Conservation (phyloP, 2,888 invertebrate species). For the Drosophila kokeensis region DNA sequence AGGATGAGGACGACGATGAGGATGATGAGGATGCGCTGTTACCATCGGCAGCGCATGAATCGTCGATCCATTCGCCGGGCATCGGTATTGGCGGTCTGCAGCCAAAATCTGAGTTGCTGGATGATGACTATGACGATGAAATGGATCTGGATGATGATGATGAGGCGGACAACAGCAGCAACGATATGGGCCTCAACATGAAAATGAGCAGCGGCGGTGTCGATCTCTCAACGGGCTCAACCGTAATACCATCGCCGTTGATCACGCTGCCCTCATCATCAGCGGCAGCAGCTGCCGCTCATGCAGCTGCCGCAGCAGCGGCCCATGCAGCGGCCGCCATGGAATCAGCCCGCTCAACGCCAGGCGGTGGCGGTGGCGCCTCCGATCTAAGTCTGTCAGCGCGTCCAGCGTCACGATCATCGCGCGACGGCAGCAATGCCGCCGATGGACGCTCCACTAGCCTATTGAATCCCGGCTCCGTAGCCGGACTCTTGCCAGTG, state of each 20-base stretch:
- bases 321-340: conserved; percentile 58
- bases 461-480: conserved; percentile 76
- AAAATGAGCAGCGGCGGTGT: conserved; percentile 85
- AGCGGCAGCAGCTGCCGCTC: conserved; percentile 56
- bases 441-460: conserved; percentile 69
- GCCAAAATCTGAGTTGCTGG: conserved; percentile 75
- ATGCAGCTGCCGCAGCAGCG: conserved; percentile 52
- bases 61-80: conserved; percentile 41
- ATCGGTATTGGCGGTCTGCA: conserved; percentile 33
- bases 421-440: conserved; percentile 71
- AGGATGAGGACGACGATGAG: conserved; percentile 59
- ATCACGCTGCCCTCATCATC: conserved; percentile 62
- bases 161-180: conserved; percentile 87
- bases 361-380: conserved; percentile 60
- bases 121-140: conserved; percentile 82
- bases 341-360: conserved; percentile 83
- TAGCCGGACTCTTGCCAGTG: conserved; percentile 90
- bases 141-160: conserved; percentile 86
- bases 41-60: conserved; percentile 51
- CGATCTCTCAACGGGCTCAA: conserved; percentile 81
- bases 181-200: conserved; percentile 88
- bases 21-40: conserved; percentile 53
- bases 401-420: conserved; percentile 69
- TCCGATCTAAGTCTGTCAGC: conserved; percentile 73
- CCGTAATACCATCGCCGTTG: conserved; percentile 77